Evolutionary conservation across 2,113 vertebrate species (phyloP).

Genomic region (Girardinichthys multiradiatus): DNA sequence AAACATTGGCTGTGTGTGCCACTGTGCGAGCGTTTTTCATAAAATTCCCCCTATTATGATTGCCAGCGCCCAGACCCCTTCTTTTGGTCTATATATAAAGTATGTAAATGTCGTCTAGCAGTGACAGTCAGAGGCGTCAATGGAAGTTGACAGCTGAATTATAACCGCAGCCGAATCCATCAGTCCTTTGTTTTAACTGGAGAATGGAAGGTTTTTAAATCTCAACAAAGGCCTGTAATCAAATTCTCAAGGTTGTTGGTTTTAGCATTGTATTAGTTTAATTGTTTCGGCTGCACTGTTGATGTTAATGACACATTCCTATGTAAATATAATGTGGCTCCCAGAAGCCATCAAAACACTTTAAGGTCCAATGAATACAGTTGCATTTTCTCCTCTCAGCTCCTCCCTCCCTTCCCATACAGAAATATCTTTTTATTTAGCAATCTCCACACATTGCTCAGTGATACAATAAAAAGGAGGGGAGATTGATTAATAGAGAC

Average conservation of each 20-base stretch:
- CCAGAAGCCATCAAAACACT: constrained; percentile 94
- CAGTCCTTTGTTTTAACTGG: constrained; percentile 86
- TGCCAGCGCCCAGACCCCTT: constrained; percentile 72
- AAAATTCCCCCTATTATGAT: constrained; percentile 78
- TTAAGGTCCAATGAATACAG: constrained; percentile 97
- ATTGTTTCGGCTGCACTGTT: constrained; percentile 96
- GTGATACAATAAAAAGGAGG: constrained; percentile 82
- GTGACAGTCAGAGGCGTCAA: constrained; percentile 85
- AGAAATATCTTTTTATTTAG: constrained; percentile 94
- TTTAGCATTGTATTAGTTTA: constrained; percentile 98
- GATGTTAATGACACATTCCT: constrained; percentile 96
- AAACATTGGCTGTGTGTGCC: constrained; percentile 71
- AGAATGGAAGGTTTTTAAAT: constrained; percentile 89
- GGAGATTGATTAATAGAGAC: constrained; percentile 84
- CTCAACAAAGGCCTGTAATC: constrained; percentile 96
- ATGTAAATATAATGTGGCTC: constrained; percentile 91
- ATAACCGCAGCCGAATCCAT: constrained; percentile 85
- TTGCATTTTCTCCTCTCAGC: constrained; percentile 84
- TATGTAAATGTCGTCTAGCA: constrained; percentile 85
- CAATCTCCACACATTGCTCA: constrained; percentile 80
- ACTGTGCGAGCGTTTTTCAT: constrained; percentile 23
- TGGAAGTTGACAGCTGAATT: constrained; percentile 88
- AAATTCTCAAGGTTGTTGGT: constrained; percentile 96
- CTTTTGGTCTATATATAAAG: constrained; percentile 84
- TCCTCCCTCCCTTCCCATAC: constrained; percentile 72